These are phyloP conservation scores for Centropyge bicolor DNA, from an alignment of 2,797 vertebrate genomes.

Conservation along the genomic window DNA sequence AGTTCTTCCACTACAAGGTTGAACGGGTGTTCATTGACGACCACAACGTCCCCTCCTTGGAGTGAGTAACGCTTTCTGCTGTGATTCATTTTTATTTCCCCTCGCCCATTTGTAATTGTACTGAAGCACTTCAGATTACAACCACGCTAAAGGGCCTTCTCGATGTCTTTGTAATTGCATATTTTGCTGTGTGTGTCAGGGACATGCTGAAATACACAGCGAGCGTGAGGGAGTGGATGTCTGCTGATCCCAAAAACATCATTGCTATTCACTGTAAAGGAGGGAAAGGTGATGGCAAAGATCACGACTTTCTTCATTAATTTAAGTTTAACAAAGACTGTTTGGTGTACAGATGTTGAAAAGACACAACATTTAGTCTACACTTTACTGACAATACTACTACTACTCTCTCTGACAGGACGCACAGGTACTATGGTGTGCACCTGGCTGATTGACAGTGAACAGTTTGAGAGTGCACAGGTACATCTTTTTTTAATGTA, in stretches of 20 bases:
- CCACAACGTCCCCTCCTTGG: constrained; percentile 93
- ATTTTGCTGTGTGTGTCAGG: constrained; percentile 75
- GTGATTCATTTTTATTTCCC: background rate
- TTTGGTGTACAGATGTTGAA: background rate
- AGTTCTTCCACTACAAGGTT: constrained; percentile 93
- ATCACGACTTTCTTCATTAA: background rate
- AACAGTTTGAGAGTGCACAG: constrained; percentile 93
- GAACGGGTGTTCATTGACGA: constrained; percentile 94
- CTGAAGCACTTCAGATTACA: background rate
- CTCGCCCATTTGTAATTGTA: background rate
- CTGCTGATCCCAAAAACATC: constrained; percentile 87
- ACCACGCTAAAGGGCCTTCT: background rate
- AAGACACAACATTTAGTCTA: background rate
- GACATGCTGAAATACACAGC: constrained; percentile 93
- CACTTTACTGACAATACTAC: background rate
- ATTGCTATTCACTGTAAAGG: constrained; percentile 96
- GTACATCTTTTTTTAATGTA: constrained; percentile 70
- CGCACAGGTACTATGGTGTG: constrained; percentile 96
- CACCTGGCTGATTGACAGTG: constrained; percentile 92
- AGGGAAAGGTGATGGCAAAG: constrained; percentile 90
- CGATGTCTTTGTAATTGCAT: background rate
- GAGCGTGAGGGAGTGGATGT: constrained; percentile 91
- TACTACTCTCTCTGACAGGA: constrained; percentile 82
- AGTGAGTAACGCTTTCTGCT: constrained; percentile 83
- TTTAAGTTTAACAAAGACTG: background rate